Percentiles rank a stretch among this genome's conserved stretches.
phyloP scores from a whole-genome alignment of 2,888 invertebrate genomes.

The Taenaris catops region DNA sequence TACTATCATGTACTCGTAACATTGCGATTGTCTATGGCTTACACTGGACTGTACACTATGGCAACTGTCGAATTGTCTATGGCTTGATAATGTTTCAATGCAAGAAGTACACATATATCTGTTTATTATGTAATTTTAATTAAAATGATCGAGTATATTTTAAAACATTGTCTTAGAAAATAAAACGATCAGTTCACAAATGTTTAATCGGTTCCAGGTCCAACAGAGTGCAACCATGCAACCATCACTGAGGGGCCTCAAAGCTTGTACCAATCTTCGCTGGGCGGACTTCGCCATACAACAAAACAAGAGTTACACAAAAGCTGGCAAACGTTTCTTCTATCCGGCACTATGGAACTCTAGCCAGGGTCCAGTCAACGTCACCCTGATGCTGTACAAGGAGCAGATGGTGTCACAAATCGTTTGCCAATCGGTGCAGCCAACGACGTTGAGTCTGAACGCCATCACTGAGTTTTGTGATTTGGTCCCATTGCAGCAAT shows the following conservation, averaged over 20 bases:
- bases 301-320: conserved; percentile 72
- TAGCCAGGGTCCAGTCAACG: conserved; percentile 81
- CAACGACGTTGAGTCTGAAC: conserved; percentile 83
- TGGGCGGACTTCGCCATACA: conserved; percentile 86
- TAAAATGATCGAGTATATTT: too few species aligned
- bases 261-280: conserved; percentile 85
- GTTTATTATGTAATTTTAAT: too few species aligned
- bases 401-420: conserved; percentile 82
- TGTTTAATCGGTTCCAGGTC: too few species aligned
- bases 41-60: too few species aligned
- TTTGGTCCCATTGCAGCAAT: conserved; percentile 84
- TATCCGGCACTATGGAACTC: conserved; percentile 87
- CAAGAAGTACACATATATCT: too few species aligned
- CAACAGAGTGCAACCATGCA: conserved; percentile 86
- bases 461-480: conserved; percentile 92
- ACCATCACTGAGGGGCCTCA: conserved; percentile 84
- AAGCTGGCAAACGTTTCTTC: conserved; percentile 86
- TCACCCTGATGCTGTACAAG: conserved; percentile 83
- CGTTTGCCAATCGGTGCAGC: conserved; percentile 81
- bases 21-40: too few species aligned
- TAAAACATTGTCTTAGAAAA: too few species aligned
- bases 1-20: too few species aligned
- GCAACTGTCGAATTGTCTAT: too few species aligned
- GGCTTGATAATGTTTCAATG: too few species aligned
- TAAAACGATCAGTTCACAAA: too few species aligned